phyloP scores from a whole-genome alignment of 2,888 invertebrate species.

The Malthinus flaveolus region DNA sequence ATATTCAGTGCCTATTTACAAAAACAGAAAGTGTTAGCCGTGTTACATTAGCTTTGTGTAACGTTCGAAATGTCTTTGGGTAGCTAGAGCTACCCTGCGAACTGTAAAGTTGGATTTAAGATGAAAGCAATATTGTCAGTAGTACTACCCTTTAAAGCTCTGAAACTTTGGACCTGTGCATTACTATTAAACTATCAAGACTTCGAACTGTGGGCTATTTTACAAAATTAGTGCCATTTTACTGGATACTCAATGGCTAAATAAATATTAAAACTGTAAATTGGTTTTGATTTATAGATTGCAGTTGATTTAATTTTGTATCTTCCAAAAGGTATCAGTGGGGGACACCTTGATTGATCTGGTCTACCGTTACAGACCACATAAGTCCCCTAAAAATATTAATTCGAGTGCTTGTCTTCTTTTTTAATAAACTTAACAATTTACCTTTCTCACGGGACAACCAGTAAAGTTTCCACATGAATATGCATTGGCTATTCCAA shows the following conservation, averaged over 20 bases:
- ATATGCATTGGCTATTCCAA: neutral
- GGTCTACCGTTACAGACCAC: neutral
- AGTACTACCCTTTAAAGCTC: too few species aligned
- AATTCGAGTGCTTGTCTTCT: neutral
- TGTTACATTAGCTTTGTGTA: too few species aligned
- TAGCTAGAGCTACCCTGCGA: too few species aligned
- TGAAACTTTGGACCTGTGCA: too few species aligned
- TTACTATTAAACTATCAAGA: too few species aligned
- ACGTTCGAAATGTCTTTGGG: too few species aligned
- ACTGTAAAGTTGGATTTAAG: too few species aligned
- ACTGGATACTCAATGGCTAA: neutral
- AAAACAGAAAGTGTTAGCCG: too few species aligned
- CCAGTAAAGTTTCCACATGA: neutral
- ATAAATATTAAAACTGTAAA: neutral
- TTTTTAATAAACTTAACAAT: neutral
- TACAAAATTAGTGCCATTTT: neutral
- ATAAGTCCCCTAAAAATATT: neutral
- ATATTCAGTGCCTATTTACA: too few species aligned
- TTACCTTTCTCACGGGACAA: neutral
- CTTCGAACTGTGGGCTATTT: too few species aligned
- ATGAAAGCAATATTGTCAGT: too few species aligned
- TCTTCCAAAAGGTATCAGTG: neutral
- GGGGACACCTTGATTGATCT: neutral
- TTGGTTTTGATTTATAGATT: neutral
- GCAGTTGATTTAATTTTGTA: neutral